A percentile compares a stretch with the other conserved stretches of the same genome.
These are phyloP conservation scores for Zaprionus africanus DNA, from an alignment of 1,140 invertebrate genomes.

Conservation along the genomic window DNA sequence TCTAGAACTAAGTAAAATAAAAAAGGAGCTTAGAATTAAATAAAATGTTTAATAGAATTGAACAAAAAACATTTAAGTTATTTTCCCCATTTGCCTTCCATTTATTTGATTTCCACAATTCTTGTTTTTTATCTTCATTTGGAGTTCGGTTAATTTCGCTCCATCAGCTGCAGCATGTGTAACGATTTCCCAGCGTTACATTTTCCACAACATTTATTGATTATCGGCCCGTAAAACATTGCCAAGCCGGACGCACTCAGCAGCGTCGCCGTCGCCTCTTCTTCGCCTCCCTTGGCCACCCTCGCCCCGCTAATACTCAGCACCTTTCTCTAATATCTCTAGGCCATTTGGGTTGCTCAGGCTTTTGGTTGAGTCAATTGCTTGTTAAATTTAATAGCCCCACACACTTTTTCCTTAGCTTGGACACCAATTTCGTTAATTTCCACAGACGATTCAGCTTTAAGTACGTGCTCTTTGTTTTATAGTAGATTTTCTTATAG, in stretches of 20 bases:
- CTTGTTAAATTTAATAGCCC: slow-evolving; percentile 72
- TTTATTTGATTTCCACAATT: neutral
- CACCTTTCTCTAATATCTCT: neutral
- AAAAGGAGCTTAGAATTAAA: neutral
- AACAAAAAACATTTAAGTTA: neutral
- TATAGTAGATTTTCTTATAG: slow-evolving; percentile 17
- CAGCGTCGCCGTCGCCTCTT: neutral
- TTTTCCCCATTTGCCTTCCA: neutral
- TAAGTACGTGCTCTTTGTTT: slow-evolving; percentile 11
- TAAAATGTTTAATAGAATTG: neutral
- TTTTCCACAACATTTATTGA: slow-evolving; percentile 78
- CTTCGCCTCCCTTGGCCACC: neutral
- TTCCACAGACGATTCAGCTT: slow-evolving; percentile 22
- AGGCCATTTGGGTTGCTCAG: slow-evolving; percentile 21
- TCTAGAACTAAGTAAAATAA: too few species aligned
- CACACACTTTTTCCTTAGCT: slow-evolving; percentile 59
- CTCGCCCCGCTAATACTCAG: neutral
- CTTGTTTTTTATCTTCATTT: slow-evolving; percentile 29
- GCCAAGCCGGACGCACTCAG: slow-evolving; percentile 8
- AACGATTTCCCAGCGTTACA: slow-evolving; percentile 67
- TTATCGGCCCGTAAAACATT: slow-evolving; percentile 57
- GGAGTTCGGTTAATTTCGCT: slow-evolving; percentile 53
- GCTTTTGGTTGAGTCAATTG: slow-evolving; percentile 66
- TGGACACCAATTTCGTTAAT: slow-evolving; percentile 47
- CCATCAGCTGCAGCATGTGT: slow-evolving; percentile 68